Conservation (phyloP, 2,113 vertebrate species). For the Ammodytes dubius region DNA sequence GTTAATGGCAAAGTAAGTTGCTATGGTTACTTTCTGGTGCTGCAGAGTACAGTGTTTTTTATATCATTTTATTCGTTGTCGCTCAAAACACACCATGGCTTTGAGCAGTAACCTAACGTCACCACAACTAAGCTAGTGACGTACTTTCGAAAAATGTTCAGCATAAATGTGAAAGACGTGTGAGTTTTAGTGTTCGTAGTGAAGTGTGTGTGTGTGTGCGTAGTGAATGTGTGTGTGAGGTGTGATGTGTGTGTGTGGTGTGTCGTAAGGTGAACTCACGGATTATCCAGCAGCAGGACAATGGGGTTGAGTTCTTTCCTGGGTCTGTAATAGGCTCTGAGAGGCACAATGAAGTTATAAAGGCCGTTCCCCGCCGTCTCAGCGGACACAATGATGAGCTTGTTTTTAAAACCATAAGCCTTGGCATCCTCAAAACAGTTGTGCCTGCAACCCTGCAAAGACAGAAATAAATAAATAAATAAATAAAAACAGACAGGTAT, state of each 20-base stretch:
- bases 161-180: constrained; percentile 32
- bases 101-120: constrained; percentile 61
- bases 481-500: constrained; percentile 21
- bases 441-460: constrained; percentile 93
- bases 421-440: constrained; percentile 96
- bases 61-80: constrained; percentile 59
- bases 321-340: constrained; percentile 97
- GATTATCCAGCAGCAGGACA: constrained; percentile 95
- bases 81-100: constrained; percentile 63
- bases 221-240: constrained; percentile 16
- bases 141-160: no score
- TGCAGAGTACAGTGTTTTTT: constrained; percentile 44
- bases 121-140: constrained; percentile 72
- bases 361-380: constrained; percentile 98
- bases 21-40: constrained; percentile 75
- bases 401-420: constrained; percentile 98
- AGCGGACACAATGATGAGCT: constrained; percentile 96
- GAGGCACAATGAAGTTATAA: constrained; percentile 98
- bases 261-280: constrained; percentile 85
- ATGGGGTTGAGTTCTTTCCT: constrained; percentile 96
- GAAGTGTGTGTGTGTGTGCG: constrained; percentile 6
- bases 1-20: constrained; percentile 76
- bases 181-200: not conserved
- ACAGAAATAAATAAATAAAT: not conserved
- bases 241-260: constrained; percentile 18